A percentile compares a stretch with the other conserved stretches of the same genome.
phyloP scores from a whole-genome alignment of 2,113 vertebrate genomes.

The Neopipo cinnamomea region DNA sequence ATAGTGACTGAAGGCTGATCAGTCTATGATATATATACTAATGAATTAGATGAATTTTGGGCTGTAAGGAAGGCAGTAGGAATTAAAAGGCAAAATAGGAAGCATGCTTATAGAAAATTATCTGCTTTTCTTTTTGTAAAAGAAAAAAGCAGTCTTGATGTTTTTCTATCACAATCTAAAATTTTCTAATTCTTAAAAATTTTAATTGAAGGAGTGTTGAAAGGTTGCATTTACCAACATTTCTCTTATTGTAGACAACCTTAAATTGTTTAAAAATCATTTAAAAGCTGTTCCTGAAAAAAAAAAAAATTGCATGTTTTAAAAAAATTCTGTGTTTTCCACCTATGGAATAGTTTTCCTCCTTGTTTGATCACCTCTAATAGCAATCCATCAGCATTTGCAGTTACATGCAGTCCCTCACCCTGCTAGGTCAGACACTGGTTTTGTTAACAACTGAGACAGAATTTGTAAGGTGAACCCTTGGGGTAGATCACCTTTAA shows the following conservation, averaged over 20 bases:
- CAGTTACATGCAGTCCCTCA: fast-evolving
- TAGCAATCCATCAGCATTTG: background rate
- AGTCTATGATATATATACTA: background rate
- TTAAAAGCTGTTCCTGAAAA: background rate
- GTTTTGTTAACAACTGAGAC: background rate
- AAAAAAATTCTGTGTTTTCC: background rate
- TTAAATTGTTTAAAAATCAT: background rate
- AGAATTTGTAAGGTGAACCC: background rate
- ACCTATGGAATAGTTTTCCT: background rate
- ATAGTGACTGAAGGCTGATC: background rate
- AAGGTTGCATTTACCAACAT: background rate
- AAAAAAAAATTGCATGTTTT: background rate
- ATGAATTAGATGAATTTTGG: background rate
- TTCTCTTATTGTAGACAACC: background rate
- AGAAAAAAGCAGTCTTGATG: background rate
- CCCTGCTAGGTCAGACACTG: background rate
- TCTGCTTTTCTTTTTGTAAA: background rate
- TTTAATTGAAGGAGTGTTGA: background rate
- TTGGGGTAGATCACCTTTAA: background rate
- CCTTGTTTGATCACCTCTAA: background rate
- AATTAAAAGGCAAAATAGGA: background rate
- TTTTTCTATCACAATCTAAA: background rate
- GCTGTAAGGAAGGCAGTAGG: background rate
- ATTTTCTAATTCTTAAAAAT: background rate
- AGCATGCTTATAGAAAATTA: background rate